Evolutionary conservation across 2,113 vertebrate genomes (phyloP), one percentile per base, ranked within the genome.

Genomic region (Pungitius pungitius): DNA sequence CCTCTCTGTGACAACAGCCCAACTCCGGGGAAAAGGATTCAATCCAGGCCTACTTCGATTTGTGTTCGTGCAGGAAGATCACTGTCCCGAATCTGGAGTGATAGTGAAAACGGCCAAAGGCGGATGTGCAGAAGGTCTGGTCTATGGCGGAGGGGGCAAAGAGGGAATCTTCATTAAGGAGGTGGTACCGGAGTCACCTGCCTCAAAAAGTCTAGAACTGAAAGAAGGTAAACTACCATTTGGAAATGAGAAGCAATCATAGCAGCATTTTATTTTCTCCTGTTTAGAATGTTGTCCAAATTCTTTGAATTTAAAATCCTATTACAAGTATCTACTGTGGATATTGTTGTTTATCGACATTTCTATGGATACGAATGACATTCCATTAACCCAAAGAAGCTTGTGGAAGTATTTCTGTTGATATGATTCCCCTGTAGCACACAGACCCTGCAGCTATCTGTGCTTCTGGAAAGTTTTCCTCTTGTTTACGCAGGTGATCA

Each of bases 151-250:
- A n/a, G 98, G 98, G 14, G 95, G 96, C 40, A 89, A 91, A 75
- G 94, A 95, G 10, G 97, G 98, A 1, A 93, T 99, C 84, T 98
- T 96, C 77, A 93, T 99, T 49, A 96, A 95, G 78, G 93, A 96
- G 77, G 96, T 99, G 42, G 90, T 96, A 33, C 95, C 95, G 79
- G 96, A 95, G 63, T 97, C 96, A 24, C 89, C 96, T 4, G 97
- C 96, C 3, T 96, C 95, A 67, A 96, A 95, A 88, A 88, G 92
- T 86, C 94, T 96, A 83, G 93, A 88, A 81, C 85, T 98, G 65
- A 95, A 85, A 95, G 96, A 97, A 95, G 98, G 98, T 98, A 92
- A 88, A 60, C 43, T 26, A 4, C 39, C 0, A n/a, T 14, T n/a
- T 71, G 27, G 11, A 54, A 40, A 47, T 35, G 6, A 47, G n/a